Base-by-base conservation (phyloP, 2,797 vertebrate genomes). In the Mustela erminea region DNA sequence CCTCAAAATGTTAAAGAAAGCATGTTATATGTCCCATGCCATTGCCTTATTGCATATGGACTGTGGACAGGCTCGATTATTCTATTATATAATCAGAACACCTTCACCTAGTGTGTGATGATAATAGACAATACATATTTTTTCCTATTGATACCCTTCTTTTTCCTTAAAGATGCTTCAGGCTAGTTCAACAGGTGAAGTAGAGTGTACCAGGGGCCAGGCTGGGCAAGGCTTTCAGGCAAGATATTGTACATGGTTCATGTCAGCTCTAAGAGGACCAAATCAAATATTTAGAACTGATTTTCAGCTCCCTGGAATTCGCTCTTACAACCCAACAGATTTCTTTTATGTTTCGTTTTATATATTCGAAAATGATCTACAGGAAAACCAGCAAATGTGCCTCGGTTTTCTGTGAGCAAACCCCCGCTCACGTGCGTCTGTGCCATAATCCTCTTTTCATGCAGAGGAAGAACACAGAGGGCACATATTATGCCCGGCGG, bases 71-170 rank as follows among this genome's bases (percentile, higher is more conserved):
- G 14, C 23, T 35, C 6, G 9, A 64, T 43, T 43, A 15, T 23
- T 35, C 27, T 3, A n/a, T 54, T 75, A 21, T 8, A 7, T 11
- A 12, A 5, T 21, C 18, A 13, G 17, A 15, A 54, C 27, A 23
- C 2, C 17, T 52, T 29, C 72, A 27, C 41, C 3, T 2, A 27
- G 6, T 15, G 5, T 2, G 9, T 46, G 2, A 20, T 4, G 20
- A 7, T 1, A 25, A 12, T 27, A 18, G 46, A 64, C n/a, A 23
- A 8, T 3, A 8, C 1, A 0, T 11, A 13, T 2, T 1, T 3
- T 7, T 2, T 13, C 49, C 21, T 23, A 52, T 12, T 0, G 2
- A 15, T 11, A 29, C 25, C 9, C 12, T 54, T 68, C 23, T 54
- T 54, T 70, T 4, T 9, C 35, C 15, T 56, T 32, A 27, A 25